Evolutionary conservation across 1,140 invertebrate species (phyloP), one percentile per base, ranked within the genome.

Genomic region (Xylocopa sonorina): DNA sequence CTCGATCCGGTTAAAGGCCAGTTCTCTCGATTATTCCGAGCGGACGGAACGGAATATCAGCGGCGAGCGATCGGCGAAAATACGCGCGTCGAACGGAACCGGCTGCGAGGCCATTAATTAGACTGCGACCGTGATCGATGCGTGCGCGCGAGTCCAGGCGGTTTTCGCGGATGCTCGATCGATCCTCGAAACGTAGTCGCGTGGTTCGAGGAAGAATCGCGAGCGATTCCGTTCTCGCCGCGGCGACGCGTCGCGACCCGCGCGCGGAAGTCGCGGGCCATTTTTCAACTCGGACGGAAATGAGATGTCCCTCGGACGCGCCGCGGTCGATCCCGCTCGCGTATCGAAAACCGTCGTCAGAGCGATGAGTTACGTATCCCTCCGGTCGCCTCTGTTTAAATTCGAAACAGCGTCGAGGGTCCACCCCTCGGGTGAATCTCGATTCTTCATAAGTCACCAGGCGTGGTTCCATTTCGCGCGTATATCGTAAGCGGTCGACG

Each of bases 221-320:
- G n/a, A n/a, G n/a, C n/a, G n/a, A n/a, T 14, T 32, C 29, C n/a
- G 63, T 71, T 78, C 71, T 78, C 58, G 41, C 43, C 46, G 21
- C 24, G 16, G 12, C 1, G 29, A 46, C 16, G n/a, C 10, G 24
- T 46, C 46, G n/a, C 9, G 46, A 24, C 2, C 9, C 3, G 38
- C 21, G 12, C 18, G 32, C 55, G 75, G 67, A 78, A 78, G 67
- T 78, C 66, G 43, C 55, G 55, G 12, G 67, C 55, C 66, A 78
- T 78, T 71, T 78, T 78, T 78, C 75, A 78, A 78, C 60, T 55
- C 21, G n/a, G 55, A 12, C 68, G 75, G 75, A 78, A 78, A 78
- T 78, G 55, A 78, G 75, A 71, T 78, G 75, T 78, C 75, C 67
- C 53, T n/a, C 21, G 73, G 6, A n/a, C 72, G 7, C 18, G 6